Conservation (phyloP, 1,140 invertebrate genomes). For the Hylaeus volcanicus region DNA sequence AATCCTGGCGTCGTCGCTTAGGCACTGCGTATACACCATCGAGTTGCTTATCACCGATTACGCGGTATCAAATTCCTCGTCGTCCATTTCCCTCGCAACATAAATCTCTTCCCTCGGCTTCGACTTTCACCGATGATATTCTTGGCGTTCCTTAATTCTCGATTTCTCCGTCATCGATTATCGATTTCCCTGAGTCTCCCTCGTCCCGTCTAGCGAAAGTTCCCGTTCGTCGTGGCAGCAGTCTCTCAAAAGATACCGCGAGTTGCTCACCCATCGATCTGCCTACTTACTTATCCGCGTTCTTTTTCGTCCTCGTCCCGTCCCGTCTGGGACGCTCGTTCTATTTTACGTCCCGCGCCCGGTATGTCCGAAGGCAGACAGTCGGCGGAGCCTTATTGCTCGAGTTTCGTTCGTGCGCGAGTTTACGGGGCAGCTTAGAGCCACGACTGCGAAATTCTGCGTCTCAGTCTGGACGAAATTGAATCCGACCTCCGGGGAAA, state of each 20-base stretch:
- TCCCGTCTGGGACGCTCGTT: conserved; percentile 7
- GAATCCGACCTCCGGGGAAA: conserved; percentile 73
- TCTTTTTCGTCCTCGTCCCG: conserved; percentile 14
- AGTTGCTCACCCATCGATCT: conserved; percentile 20
- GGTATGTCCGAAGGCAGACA: conserved; percentile 50
- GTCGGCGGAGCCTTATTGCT: conserved; percentile 66
- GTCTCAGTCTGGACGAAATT: conserved; percentile 70
- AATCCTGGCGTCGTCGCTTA: background rate
- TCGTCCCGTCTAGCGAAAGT: too few species aligned
- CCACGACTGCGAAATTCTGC: conserved; percentile 67
- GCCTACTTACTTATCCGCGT: conserved; percentile 3
- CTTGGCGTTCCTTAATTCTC: conserved; percentile 26
- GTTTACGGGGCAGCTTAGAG: conserved; percentile 66
- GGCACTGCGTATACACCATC: background rate
- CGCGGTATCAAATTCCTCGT: background rate
- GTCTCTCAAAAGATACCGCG: background rate
- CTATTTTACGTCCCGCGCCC: background rate
- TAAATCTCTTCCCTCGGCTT: background rate
- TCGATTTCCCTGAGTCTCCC: background rate
- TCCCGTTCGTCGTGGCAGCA: background rate
- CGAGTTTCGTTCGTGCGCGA: conserved; percentile 62
- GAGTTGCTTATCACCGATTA: background rate
- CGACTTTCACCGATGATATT: background rate
- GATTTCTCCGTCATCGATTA: conserved; percentile 24
- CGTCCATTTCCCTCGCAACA: too few species aligned